These are phyloP conservation scores for Anarhynchus alexandrinus DNA, from an alignment of 2,113 vertebrate genomes.

Conservation along the genomic window DNA sequence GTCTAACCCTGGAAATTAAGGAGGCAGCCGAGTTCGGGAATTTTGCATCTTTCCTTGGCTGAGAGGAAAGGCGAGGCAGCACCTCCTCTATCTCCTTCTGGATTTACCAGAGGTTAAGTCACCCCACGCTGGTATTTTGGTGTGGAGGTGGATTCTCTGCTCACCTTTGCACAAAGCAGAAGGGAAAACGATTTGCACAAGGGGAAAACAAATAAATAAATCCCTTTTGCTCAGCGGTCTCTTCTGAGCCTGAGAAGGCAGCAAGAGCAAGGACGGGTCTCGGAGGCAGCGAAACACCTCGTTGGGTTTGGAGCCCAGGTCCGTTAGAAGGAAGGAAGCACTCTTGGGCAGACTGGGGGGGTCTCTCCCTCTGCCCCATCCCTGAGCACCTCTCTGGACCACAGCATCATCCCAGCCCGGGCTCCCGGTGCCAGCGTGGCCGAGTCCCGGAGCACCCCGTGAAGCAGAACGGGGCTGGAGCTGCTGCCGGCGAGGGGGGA, in stretches of 20 bases:
- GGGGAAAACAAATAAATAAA: background rate
- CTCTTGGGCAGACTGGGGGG: background rate
- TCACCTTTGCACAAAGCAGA: background rate
- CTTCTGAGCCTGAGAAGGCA: background rate
- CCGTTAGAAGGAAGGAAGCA: background rate
- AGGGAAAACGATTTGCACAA: background rate
- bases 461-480: background rate
- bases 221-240: background rate
- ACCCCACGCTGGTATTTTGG: fast-evolving
- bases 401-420: background rate
- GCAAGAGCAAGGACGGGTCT: background rate
- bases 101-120: fast-evolving
- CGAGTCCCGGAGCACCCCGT: fast-evolving
- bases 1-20: background rate
- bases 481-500: background rate
- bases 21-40: background rate
- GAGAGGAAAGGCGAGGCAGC: background rate
- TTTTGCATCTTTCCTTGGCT: background rate
- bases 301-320: background rate
- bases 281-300: fast-evolving
- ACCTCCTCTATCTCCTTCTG: background rate
- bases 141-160: background rate
- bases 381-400: background rate
- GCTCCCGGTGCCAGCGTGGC: background rate
- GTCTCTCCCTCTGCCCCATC: background rate